Conservation (phyloP, 2,797 vertebrate species). For the Semaprochilodus insignis region DNA sequence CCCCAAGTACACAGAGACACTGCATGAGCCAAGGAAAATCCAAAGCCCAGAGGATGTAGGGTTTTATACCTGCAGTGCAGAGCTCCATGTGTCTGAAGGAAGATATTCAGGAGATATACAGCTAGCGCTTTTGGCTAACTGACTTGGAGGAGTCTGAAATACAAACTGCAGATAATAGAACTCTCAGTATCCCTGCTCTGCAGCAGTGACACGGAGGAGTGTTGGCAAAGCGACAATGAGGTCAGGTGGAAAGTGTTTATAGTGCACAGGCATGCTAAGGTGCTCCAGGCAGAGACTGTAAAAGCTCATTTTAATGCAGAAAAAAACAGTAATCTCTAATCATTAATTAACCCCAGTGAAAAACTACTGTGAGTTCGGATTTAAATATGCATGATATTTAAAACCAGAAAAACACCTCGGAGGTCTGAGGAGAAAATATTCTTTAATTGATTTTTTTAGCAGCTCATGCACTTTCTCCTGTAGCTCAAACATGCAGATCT, state of each 20-base stretch:
- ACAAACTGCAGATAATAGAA: not conserved
- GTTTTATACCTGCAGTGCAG: not conserved
- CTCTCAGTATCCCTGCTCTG: conserved; percentile 3
- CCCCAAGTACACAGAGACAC: conserved; percentile 54
- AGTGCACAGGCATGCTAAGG: not conserved
- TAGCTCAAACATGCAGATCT: not conserved
- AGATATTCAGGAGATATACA: not conserved
- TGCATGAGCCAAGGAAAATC: conserved; percentile 37
- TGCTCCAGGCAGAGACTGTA: not conserved
- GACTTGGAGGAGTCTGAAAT: not conserved
- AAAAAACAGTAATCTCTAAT: not conserved
- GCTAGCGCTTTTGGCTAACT: not conserved
- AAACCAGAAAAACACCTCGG: not conserved
- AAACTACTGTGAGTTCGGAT: not conserved
- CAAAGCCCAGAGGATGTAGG: not conserved
- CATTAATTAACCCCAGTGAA: not conserved
- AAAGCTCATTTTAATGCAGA: not conserved
- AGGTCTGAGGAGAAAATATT: too few species aligned
- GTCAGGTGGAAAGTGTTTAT: not conserved
- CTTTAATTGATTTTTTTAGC: not conserved
- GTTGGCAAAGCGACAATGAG: not conserved
- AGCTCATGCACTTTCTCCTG: not conserved
- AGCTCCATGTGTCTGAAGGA: not conserved
- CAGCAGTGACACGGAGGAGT: not conserved
- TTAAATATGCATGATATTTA: not conserved